Evolutionary conservation across 2,888 invertebrate genomes (phyloP).

Genomic region (Rhagonycha fulva): DNA sequence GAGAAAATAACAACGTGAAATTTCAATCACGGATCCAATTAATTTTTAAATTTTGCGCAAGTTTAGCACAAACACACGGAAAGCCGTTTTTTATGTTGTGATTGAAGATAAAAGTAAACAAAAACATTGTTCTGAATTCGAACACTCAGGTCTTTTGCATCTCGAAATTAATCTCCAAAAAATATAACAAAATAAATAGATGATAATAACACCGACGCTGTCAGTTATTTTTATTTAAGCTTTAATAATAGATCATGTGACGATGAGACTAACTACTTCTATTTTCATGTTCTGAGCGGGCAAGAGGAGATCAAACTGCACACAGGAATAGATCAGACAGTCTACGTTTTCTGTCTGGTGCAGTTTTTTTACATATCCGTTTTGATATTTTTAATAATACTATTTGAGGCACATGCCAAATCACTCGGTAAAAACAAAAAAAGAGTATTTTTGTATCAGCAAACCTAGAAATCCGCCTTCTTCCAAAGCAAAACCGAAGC

Average conservation of each 20-base stretch:
- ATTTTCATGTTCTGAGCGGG: slow-evolving; percentile 29
- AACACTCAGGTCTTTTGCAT: not conserved
- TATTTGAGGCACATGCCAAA: slow-evolving; percentile 14
- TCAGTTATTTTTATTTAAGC: slow-evolving; percentile 24
- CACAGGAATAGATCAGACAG: slow-evolving; percentile 28
- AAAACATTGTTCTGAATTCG: not conserved
- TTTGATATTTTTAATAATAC: slow-evolving; percentile 13
- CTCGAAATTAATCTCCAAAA: not conserved
- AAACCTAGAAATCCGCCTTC: slow-evolving; percentile 10
- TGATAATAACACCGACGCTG: slow-evolving; percentile 16
- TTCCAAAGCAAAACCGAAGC: not conserved
- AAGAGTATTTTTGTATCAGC: slow-evolving; percentile 16
- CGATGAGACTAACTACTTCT: slow-evolving; percentile 29
- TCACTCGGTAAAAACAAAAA: not conserved
- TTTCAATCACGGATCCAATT: not conserved
- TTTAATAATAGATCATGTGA: slow-evolving; percentile 25
- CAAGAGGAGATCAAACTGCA: slow-evolving; percentile 15
- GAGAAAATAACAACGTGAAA: not conserved
- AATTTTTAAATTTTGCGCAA: not conserved
- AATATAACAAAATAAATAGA: slow-evolving; percentile 13
- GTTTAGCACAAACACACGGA: too few relatives aligned
- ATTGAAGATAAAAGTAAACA: not conserved
- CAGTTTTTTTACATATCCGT: slow-evolving; percentile 17
- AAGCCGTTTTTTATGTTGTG: too few relatives aligned
- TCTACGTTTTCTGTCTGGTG: slow-evolving; percentile 31